Percentiles rank a stretch among this genome's conserved stretches.
These are phyloP conservation scores for Percopsis transmontana DNA, from an alignment of 2,113 vertebrate species.

Conservation along the genomic window DNA sequence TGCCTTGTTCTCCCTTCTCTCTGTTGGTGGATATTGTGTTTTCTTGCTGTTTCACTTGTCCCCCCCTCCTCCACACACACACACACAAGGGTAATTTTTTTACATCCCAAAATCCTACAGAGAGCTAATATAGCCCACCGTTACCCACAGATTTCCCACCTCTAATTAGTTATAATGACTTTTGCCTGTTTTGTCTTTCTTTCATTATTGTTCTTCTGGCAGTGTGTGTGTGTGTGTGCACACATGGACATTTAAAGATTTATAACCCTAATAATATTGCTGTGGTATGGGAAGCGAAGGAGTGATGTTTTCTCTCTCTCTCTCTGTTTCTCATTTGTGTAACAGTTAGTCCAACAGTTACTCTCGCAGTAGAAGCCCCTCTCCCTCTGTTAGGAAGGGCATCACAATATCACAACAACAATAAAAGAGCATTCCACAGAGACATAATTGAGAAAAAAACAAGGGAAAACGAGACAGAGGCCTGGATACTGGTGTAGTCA, in stretches of 20 bases:
- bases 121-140: background rate
- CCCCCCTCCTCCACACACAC: background rate
- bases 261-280: background rate
- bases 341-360: constrained; percentile 11
- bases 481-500: background rate
- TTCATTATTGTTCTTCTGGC: background rate
- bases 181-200: background rate
- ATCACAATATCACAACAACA: background rate
- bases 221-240: background rate
- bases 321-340: constrained; percentile 27
- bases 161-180: constrained; percentile 1
- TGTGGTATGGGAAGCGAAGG: background rate
- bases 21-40: background rate
- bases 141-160: background rate
- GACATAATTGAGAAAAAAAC: background rate
- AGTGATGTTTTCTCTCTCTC: constrained; percentile 1
- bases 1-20: background rate
- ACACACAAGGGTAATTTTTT: background rate
- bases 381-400: background rate
- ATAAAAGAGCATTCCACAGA: constrained; percentile 15
- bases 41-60: background rate
- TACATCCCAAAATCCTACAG: background rate
- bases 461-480: constrained; percentile 1
- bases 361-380: constrained; percentile 12
- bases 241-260: background rate